phyloP scores from a whole-genome alignment of 2,888 invertebrate species.

The Branchellion lobata region DNA sequence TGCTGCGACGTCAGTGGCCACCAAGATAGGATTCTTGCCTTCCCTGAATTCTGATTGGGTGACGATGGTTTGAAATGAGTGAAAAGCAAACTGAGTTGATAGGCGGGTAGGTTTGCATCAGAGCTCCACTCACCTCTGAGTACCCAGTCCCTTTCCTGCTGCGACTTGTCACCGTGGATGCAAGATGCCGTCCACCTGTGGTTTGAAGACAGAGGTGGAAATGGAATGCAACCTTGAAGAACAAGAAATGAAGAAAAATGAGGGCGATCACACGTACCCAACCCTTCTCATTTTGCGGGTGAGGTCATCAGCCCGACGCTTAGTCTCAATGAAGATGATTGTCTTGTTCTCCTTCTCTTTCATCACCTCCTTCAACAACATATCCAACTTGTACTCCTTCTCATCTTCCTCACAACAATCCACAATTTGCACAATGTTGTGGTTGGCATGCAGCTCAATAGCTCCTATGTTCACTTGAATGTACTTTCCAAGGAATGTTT shows the following conservation, averaged over 20 bases:
- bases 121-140: conserved; percentile 42
- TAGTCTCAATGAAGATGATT: conserved; percentile 94
- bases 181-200: conserved; percentile 64
- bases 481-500: conserved; percentile 91
- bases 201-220: no score
- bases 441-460: conserved; percentile 85
- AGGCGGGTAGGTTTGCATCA: no score
- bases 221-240: not conserved
- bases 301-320: conserved; percentile 89
- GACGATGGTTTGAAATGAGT: conserved; percentile 46
- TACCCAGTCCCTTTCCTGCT: conserved; percentile 52
- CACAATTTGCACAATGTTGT: conserved; percentile 93
- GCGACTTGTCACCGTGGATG: conserved; percentile 83
- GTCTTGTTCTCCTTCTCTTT: conserved; percentile 85
- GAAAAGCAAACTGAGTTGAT: not conserved
- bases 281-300: conserved; percentile 79
- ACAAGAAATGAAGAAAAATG: not conserved
- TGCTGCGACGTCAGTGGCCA: conserved; percentile 94
- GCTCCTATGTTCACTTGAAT: conserved; percentile 92
- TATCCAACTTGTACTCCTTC: conserved; percentile 51
- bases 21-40: conserved; percentile 80
- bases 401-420: conserved; percentile 92
- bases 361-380: conserved; percentile 65
- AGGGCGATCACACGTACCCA: conserved; percentile 67
- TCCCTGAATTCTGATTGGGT: conserved; percentile 82